phyloP scores from a whole-genome alignment of 2,797 vertebrate species.

The Squalus acanthias region DNA sequence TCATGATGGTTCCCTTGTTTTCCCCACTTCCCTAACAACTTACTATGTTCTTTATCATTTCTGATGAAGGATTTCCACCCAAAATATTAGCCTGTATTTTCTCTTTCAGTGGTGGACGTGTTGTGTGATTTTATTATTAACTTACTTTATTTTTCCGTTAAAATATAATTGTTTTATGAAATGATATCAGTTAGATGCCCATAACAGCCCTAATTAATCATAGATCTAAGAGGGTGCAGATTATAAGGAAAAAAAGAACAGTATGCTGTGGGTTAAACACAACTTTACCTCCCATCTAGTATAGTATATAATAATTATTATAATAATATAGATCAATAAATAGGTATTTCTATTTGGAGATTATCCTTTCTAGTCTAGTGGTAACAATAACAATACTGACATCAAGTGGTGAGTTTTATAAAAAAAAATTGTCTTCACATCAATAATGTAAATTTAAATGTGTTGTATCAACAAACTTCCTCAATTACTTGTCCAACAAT shows the following conservation, averaged over 20 bases:
- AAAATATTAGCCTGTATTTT: not conserved
- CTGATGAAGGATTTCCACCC: not conserved
- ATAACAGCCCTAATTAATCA: not conserved
- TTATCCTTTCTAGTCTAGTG: not conserved
- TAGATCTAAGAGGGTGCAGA: not conserved
- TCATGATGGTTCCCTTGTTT: not conserved
- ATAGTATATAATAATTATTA: not conserved
- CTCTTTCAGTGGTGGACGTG: not conserved
- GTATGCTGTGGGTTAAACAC: not conserved
- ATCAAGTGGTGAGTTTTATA: conserved; percentile 30
- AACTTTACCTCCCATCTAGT: not conserved
- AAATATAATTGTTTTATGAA: not conserved
- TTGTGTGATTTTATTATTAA: not conserved
- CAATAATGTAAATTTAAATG: not conserved
- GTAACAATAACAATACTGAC: not conserved
- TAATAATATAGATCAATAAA: not conserved
- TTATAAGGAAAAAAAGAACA: not conserved
- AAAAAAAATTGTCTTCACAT: not conserved
- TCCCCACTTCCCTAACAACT: not conserved
- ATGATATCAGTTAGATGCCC: not conserved
- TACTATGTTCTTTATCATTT: not conserved
- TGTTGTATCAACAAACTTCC: not conserved
- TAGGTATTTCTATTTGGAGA: not conserved
- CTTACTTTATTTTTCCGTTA: not conserved
- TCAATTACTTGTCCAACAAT: not conserved